These are phyloP conservation scores for Aphis craccivora DNA, from an alignment of 1,140 invertebrate genomes.

Conservation along the genomic window DNA sequence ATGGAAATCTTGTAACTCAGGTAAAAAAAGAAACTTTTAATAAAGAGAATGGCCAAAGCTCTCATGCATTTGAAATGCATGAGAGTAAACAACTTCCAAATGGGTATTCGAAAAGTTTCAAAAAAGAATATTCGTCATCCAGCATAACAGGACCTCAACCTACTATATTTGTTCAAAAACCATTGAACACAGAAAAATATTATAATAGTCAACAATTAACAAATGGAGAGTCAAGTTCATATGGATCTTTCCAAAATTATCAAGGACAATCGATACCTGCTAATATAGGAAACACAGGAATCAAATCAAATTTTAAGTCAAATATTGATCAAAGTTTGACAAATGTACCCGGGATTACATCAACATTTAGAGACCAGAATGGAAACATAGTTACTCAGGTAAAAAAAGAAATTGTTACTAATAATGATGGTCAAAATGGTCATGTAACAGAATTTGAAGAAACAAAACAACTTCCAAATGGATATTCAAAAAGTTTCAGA, in stretches of 20 bases:
- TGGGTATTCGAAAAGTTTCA: conserved; percentile 42
- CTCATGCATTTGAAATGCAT: conserved; percentile 27
- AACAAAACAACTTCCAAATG: conserved; percentile 43
- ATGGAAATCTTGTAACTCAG: conserved; percentile 39
- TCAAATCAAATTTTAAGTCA: conserved; percentile 18
- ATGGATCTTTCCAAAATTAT: background rate
- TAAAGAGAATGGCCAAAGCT: conserved; percentile 35
- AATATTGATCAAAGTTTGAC: background rate
- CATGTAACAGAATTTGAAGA: conserved; percentile 14
- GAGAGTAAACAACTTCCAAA: conserved; percentile 46
- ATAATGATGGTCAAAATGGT: conserved; percentile 25
- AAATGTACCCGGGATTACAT: background rate
- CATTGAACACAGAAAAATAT: background rate
- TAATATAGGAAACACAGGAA: background rate
- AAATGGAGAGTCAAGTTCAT: background rate
- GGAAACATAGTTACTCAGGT: conserved; percentile 38
- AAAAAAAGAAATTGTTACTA: conserved; percentile 14
- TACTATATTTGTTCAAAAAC: conserved; percentile 16
- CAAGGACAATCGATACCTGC: background rate
- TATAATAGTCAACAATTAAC: conserved; percentile 13
- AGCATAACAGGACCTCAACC: conserved; percentile 10
- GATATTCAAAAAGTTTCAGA: conserved; percentile 44
- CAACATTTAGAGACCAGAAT: conserved; percentile 24
- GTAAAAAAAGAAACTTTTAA: conserved; percentile 30
- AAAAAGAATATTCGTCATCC: conserved; percentile 54